Conservation (phyloP, 2,888 invertebrate genomes). For the Melanophora roralis region DNA sequence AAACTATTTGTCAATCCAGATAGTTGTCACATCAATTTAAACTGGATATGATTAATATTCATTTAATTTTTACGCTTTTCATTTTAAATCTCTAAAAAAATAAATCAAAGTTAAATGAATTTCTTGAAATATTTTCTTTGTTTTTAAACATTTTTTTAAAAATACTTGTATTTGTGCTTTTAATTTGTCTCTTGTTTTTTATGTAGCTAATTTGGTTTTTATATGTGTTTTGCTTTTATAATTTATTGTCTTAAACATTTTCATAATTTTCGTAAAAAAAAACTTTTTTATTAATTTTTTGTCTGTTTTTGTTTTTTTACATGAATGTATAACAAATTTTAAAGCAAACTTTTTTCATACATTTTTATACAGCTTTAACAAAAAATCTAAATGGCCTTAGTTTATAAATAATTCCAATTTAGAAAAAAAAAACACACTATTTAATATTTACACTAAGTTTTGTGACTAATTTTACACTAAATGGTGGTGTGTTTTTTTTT, state of each 20-base stretch:
- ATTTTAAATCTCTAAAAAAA: neutral
- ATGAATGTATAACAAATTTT: conserved; percentile 40
- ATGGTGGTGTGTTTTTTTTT: conserved; percentile 36
- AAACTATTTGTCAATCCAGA: neutral
- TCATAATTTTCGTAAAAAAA: conserved; percentile 32
- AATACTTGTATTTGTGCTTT: neutral
- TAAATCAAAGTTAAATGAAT: neutral
- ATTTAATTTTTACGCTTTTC: neutral
- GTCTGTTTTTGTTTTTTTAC: conserved; percentile 33
- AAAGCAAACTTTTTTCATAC: neutral
- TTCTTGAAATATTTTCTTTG: neutral
- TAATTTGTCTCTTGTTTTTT: neutral
- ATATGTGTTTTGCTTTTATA: conserved; percentile 8
- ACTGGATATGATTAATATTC: neutral
- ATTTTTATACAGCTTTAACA: neutral
- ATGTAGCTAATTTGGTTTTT: neutral
- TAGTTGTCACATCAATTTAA: neutral
- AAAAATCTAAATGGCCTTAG: conserved; percentile 9
- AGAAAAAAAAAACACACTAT: conserved; percentile 14
- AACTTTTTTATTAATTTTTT: conserved; percentile 25
- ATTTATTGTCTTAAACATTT: conserved; percentile 22
- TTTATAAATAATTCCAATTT: neutral
- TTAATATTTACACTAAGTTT: conserved; percentile 19
- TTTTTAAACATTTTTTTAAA: conserved; percentile 2
- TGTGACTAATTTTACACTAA: conserved; percentile 48